These are phyloP conservation scores for Macaria liturata DNA, from an alignment of 2,888 invertebrate genomes.

Conservation along the genomic window DNA sequence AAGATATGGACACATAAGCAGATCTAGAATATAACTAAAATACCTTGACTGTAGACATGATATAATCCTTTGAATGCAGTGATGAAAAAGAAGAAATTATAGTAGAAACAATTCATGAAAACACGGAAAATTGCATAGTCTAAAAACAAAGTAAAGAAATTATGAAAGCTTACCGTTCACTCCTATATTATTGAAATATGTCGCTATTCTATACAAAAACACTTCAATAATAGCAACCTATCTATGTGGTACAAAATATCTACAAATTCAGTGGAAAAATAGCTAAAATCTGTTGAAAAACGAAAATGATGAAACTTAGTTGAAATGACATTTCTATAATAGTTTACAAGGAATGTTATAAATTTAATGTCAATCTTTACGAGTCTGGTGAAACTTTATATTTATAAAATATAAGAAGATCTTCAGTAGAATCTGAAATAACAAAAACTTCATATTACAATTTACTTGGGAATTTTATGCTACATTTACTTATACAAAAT, in stretches of 20 bases:
- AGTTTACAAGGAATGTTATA: constrained; percentile 1
- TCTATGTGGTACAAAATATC: no score
- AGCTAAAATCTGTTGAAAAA: no score
- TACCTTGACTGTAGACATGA: constrained; percentile 65
- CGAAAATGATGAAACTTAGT: neutral
- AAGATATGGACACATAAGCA: constrained; percentile 45
- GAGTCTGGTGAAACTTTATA: no score
- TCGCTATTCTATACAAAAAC: neutral
- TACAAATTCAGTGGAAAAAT: no score
- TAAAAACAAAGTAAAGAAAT: neutral
- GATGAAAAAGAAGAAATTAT: constrained; percentile 36
- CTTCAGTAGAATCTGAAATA: no score
- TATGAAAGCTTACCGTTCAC: constrained; percentile 4
- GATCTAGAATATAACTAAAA: constrained; percentile 32
- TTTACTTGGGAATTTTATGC: no score
- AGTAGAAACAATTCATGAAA: neutral
- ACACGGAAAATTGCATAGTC: neutral
- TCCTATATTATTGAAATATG: neutral
- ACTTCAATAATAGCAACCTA: no score
- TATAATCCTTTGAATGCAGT: constrained; percentile 64
- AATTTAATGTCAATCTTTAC: no score
- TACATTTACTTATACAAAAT: no score
- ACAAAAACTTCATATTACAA: no score
- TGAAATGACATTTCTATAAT: neutral
- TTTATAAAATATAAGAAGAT: no score